A percentile compares a stretch with the other conserved stretches of the same genome.
Conservation (phyloP, 2,113 vertebrate genomes). For the Chaetura pelagica region DNA sequence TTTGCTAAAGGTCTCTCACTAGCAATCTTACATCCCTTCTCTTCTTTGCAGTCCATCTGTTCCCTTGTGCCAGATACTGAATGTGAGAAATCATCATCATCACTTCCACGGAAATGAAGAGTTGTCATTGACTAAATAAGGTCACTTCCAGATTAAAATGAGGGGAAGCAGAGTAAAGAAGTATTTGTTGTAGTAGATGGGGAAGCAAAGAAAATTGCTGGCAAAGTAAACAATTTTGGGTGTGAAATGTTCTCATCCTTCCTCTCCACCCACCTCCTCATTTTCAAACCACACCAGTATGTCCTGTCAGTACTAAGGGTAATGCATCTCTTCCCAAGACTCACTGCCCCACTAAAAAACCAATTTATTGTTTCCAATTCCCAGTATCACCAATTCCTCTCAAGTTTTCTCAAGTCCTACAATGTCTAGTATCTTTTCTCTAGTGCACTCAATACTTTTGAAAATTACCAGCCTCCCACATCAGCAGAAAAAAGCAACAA, state of each 20-base stretch:
- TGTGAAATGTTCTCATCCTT: background rate
- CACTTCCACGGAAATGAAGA: background rate
- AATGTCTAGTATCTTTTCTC: background rate
- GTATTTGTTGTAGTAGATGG: background rate
- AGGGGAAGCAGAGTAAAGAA: background rate
- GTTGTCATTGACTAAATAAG: background rate
- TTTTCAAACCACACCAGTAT: background rate
- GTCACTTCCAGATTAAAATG: background rate
- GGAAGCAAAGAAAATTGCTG: background rate
- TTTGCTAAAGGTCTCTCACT: background rate
- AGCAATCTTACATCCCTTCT: background rate
- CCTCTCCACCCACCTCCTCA: background rate
- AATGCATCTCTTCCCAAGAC: background rate
- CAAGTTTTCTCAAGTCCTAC: background rate
- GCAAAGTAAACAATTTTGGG: background rate
- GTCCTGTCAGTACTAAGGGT: background rate
- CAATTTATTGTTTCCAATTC: background rate
- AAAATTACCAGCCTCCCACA: background rate
- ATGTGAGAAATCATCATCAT: background rate
- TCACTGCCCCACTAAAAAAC: background rate
- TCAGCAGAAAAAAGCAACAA: background rate
- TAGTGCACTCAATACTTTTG: background rate
- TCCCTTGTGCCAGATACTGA: background rate
- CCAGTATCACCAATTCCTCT: background rate
- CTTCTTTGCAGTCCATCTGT: constrained; percentile 16